Evolutionary conservation across 2,888 invertebrate species (phyloP), one percentile per base, ranked within the genome.

Genomic region (Drosophila conformis): DNA sequence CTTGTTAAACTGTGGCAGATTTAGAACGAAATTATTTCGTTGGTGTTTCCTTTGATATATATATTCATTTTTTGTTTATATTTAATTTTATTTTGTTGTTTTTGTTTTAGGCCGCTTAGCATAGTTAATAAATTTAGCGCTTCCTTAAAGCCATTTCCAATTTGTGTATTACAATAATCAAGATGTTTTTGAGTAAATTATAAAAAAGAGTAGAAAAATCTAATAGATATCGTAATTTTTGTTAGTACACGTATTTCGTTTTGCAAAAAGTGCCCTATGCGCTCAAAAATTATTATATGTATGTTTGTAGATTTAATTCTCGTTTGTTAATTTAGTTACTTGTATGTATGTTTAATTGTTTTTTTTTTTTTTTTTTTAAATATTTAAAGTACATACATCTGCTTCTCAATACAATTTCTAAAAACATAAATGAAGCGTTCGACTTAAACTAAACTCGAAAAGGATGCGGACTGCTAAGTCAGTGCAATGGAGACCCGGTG

Each of bases 151-250:
- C 73, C 75, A 76, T 69, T 76, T 87, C 74, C 77, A 85, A 80
- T 80, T 80, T 76, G 70, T 84, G 77, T 69, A 57, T 83, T 83
- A 86, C 82, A 78, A 87, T 76, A 76, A 75, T 78, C 83, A 85
- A 76, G 71, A 80, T 77, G 83, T 54, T 66, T 76, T 76, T 67
- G 72, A 82, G 83, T 87, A 87, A 87, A 87, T 87, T 76, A 90
- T 87, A 90, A 82, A 87, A 86, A 88, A 88, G 90, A 88, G 87
- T 87, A 87, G 87, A 87, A 90, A 86, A 90, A 82, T 90, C 87
- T 89, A 90, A 86, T 89, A 86, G 83, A 90, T 82, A 88, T 80
- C 64, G 62, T 83, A 69, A 76, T 52, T 79, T 71, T 62, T 74
- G 76, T 80, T 85, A 83, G 80, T 83, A 73, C 65, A 77, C 65